Conservation (phyloP, 1,140 invertebrate genomes). For the Pogonomyrmex barbatus region DNA sequence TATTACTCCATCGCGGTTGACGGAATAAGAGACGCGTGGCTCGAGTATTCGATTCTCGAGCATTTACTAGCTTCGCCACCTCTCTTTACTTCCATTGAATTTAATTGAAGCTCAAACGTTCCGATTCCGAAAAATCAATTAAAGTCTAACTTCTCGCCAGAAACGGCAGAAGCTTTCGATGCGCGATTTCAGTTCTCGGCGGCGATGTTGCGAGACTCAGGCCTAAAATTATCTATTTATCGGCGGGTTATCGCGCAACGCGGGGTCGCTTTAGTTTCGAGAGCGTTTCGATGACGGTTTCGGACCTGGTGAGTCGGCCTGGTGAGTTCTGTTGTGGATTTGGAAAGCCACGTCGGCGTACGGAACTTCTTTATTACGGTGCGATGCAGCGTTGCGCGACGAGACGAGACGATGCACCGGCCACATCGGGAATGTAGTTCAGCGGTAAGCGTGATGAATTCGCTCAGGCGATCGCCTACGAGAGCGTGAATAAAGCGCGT, state of each 20-base stretch:
- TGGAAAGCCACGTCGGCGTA: not conserved
- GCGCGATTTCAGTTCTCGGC: not conserved
- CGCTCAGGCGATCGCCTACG: conserved; percentile 70
- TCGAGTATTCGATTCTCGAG: not conserved
- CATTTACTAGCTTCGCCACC: too few species aligned
- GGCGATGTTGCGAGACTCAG: too few species aligned
- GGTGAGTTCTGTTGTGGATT: not conserved
- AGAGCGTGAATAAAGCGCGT: conserved; percentile 81
- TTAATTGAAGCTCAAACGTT: too few species aligned
- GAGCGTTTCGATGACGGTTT: not conserved
- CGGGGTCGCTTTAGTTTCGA: not conserved
- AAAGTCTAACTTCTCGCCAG: too few species aligned
- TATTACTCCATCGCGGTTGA: not conserved
- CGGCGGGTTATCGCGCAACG: conserved; percentile 18
- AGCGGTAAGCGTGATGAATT: conserved; percentile 56
- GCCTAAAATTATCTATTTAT: not conserved
- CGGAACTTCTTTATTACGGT: conserved; percentile 16
- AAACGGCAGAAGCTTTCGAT: not conserved
- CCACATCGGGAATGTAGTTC: conserved; percentile 77
- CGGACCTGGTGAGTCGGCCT: not conserved
- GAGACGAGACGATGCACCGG: conserved; percentile 10
- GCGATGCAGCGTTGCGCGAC: conserved; percentile 22
- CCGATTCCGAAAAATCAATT: too few species aligned
- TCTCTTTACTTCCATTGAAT: too few species aligned
- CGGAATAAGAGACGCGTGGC: not conserved